Conservation (phyloP, 2,113 vertebrate genomes). For the Piaya cayana region DNA sequence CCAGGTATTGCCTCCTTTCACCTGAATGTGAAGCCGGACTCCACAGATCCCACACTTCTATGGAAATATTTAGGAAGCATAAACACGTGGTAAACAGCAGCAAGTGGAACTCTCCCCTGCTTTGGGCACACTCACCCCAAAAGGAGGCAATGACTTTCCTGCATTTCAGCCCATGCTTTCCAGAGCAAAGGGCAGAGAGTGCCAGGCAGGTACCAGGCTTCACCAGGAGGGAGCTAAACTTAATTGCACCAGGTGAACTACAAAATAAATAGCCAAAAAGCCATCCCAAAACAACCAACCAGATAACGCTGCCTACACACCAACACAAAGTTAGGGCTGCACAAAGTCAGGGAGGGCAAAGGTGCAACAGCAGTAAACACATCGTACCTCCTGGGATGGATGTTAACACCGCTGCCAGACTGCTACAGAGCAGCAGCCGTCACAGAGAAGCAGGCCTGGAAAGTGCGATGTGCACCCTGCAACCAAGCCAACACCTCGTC, state of each 20-base stretch:
- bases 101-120: neutral
- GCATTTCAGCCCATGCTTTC: neutral
- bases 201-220: neutral
- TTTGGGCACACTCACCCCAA: neutral
- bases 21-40: neutral
- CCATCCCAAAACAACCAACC: neutral
- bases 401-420: rapidly evolving
- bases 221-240: neutral
- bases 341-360: neutral
- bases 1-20: neutral
- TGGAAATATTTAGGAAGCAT: neutral
- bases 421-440: neutral
- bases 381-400: neutral
- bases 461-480: neutral
- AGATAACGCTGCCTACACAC: neutral
- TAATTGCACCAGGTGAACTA: neutral
- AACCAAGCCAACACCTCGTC: neutral
- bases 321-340: neutral
- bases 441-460: neutral
- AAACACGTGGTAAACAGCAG: neutral
- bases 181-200: neutral
- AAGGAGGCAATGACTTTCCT: neutral
- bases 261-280: neutral
- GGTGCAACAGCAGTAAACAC: neutral
- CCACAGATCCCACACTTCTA: neutral